Evolutionary conservation across 2,888 invertebrate species (phyloP).

Genomic region (Platerodrilus igneus): DNA sequence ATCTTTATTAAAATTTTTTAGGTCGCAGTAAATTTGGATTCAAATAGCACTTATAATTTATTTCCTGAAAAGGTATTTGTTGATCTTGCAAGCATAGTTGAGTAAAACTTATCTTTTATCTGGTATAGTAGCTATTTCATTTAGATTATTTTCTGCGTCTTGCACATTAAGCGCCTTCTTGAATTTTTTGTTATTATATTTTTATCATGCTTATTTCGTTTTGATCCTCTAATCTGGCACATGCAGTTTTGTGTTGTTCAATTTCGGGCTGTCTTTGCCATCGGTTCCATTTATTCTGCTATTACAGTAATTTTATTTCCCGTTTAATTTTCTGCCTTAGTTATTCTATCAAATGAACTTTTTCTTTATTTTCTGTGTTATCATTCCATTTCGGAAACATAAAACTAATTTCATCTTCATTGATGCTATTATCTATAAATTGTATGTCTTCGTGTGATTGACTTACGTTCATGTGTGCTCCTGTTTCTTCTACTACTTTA

Average conservation of each 20-base stretch:
- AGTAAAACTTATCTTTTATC: too few species aligned
- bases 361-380: not conserved
- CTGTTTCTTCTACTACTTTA: conserved; percentile 1
- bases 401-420: conserved; percentile 2
- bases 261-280: conserved; percentile 1
- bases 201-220: conserved; percentile 1
- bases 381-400: conserved; percentile 3
- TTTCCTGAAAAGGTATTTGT: too few species aligned
- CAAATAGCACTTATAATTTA: too few species aligned
- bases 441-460: conserved; percentile 1
- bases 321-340: not conserved
- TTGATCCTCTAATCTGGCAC: not conserved
- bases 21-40: too few species aligned
- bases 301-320: conserved; percentile 3
- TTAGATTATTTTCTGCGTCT: not conserved
- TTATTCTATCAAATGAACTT: too few species aligned
- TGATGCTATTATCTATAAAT: not conserved
- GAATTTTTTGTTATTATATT: not conserved
- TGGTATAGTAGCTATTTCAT: conserved; percentile 1
- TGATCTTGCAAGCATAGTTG: too few species aligned
- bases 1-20: too few species aligned
- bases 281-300: conserved; percentile 1
- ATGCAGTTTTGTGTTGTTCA: not conserved
- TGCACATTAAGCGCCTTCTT: conserved; percentile 1
- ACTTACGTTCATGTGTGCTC: not conserved